These are phyloP conservation scores for Apamea anceps DNA, from an alignment of 2,888 invertebrate genomes.

Conservation along the genomic window DNA sequence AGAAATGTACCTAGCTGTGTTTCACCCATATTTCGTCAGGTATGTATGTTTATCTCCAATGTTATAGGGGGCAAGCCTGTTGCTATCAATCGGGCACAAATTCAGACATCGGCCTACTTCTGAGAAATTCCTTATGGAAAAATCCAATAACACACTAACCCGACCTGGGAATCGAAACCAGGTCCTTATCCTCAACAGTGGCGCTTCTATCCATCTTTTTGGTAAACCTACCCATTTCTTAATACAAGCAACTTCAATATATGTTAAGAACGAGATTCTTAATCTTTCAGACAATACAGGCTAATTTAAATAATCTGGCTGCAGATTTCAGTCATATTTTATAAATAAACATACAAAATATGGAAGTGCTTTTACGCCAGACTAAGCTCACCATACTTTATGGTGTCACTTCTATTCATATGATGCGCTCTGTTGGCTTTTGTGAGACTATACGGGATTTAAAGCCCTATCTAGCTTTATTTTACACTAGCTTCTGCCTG, in stretches of 20 bases:
- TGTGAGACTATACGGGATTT: constrained; percentile 8
- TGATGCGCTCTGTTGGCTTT: constrained; percentile 39
- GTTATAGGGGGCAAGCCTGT: neutral
- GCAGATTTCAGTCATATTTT: constrained; percentile 11
- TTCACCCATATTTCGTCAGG: neutral
- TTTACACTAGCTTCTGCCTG: too few relatives aligned
- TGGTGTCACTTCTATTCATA: constrained; percentile 55
- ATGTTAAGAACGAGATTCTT: neutral
- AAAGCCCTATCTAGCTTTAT: constrained; percentile 11
- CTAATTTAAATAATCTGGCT: constrained; percentile 12
- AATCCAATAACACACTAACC: neutral
- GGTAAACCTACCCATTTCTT: neutral
- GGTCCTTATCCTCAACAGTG: neutral
- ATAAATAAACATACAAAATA: constrained; percentile 36
- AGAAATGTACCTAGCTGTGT: neutral
- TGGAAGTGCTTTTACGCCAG: constrained; percentile 16
- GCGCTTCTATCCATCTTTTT: neutral
- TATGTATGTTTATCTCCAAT: neutral
- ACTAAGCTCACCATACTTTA: constrained; percentile 50
- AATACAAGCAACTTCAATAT: neutral
- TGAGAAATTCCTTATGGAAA: neutral
- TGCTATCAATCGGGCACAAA: too few relatives aligned
- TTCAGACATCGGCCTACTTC: neutral
- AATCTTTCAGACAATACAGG: constrained; percentile 1
- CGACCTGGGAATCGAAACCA: neutral